These are phyloP conservation scores for Bombus confusus DNA, from an alignment of 1,140 invertebrate species.

Conservation along the genomic window DNA sequence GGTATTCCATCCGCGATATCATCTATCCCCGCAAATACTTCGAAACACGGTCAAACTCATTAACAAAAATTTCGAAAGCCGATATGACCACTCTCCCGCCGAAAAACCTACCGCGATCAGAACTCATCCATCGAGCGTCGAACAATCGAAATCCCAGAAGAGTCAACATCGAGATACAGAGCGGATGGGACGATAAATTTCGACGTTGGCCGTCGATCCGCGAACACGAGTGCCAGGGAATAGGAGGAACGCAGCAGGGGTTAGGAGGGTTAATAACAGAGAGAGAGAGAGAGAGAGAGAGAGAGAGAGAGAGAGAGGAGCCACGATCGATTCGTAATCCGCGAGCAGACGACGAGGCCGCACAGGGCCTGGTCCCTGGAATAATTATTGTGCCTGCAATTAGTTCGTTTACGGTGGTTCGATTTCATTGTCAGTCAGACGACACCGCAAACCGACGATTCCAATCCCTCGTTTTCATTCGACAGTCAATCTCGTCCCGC, in stretches of 20 bases:
- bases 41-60: background rate
- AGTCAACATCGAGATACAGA: background rate
- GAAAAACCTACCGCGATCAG: background rate
- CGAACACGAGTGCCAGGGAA: background rate
- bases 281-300: background rate
- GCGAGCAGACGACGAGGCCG: conserved; percentile 17
- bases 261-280: conserved; percentile 35
- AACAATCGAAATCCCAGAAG: conserved; percentile 6
- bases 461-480: conserved; percentile 50
- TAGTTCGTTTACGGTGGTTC: conserved; percentile 62
- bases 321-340: conserved; percentile 49
- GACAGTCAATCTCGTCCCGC: conserved; percentile 45
- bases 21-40: too few species aligned
- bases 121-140: background rate
- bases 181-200: conserved; percentile 31
- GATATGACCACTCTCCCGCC: too few species aligned
- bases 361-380: conserved; percentile 31
- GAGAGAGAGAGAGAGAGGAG: background rate
- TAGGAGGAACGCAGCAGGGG: too few species aligned
- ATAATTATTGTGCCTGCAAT: conserved; percentile 66
- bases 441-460: conserved; percentile 56
- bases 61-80: background rate
- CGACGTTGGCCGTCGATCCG: conserved; percentile 29
- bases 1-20: too few species aligned
- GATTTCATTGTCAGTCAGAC: conserved; percentile 58